Conservation (phyloP, 2,797 vertebrate genomes). For the Mallotus villosus region DNA sequence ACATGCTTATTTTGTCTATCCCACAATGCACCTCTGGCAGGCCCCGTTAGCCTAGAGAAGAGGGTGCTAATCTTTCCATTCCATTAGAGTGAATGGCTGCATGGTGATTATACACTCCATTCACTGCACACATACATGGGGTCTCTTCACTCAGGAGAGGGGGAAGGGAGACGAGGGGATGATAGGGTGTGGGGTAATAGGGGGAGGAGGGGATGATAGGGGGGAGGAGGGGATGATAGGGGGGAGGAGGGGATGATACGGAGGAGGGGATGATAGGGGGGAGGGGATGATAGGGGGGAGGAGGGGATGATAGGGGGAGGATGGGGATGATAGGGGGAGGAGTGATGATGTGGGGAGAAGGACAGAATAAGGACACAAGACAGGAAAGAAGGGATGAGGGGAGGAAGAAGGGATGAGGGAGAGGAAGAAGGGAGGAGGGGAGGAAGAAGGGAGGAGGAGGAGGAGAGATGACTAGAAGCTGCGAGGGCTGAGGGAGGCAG, state of each 20-base stretch:
- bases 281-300: constrained; percentile 51
- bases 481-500: neutral
- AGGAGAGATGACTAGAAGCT: neutral
- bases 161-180: constrained; percentile 34
- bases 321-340: constrained; percentile 28
- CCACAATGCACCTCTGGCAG: constrained; percentile 57
- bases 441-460: neutral
- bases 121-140: constrained; percentile 80
- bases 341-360: constrained; percentile 15
- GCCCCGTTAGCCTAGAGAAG: constrained; percentile 81
- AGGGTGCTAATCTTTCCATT: constrained; percentile 82
- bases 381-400: neutral
- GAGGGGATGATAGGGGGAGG: constrained; percentile 55
- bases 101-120: constrained; percentile 81
- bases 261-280: constrained; percentile 33
- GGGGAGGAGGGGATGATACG: constrained; percentile 45
- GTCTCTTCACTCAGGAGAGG: constrained; percentile 56
- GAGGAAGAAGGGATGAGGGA: too few species aligned
- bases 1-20: constrained; percentile 44
- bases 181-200: constrained; percentile 57
- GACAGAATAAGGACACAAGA: neutral
- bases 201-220: constrained; percentile 49
- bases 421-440: too few species aligned
- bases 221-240: constrained; percentile 45
- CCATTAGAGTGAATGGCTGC: constrained; percentile 82